Conservation (phyloP, 2,888 invertebrate genomes). For the Pristionchus exspectatus region DNA sequence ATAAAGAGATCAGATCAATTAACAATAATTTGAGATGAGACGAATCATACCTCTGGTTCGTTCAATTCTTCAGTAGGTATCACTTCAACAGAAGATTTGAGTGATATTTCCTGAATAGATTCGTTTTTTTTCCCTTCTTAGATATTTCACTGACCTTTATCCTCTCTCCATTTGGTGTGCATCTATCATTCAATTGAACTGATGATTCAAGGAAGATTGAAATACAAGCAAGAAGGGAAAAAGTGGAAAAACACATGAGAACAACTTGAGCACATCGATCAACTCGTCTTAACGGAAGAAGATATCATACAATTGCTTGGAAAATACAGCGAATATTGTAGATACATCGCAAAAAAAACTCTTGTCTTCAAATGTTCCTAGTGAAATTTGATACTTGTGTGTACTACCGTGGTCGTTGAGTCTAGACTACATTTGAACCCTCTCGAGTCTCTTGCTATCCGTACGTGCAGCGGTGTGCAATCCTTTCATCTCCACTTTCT, state of each 20-base stretch:
- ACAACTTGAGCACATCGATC: conserved; percentile 50
- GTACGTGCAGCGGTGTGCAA: not conserved
- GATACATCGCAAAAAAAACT: not conserved
- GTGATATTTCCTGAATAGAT: not conserved
- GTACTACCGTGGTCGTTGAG: not conserved
- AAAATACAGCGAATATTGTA: no score
- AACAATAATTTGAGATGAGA: not conserved
- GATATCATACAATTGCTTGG: no score
- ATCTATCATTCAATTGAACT: conserved; percentile 52
- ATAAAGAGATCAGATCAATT: not conserved
- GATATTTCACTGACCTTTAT: not conserved
- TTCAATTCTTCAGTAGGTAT: not conserved
- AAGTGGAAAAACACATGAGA: conserved; percentile 49
- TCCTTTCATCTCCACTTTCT: not conserved
- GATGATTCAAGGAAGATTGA: conserved; percentile 54
- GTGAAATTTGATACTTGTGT: not conserved
- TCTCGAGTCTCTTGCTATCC: not conserved
- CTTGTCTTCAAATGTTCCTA: not conserved
- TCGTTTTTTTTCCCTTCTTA: not conserved
- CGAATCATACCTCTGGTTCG: not conserved
- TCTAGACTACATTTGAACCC: not conserved
- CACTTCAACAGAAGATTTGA: not conserved
- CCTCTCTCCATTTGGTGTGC: conserved; percentile 25
- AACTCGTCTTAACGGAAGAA: conserved; percentile 33
- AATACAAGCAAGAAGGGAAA: conserved; percentile 40